Evolutionary conservation across 2,113 vertebrate genomes (phyloP), one percentile per base, ranked within the genome.

Genomic region (Sapayoa aenigma): DNA sequence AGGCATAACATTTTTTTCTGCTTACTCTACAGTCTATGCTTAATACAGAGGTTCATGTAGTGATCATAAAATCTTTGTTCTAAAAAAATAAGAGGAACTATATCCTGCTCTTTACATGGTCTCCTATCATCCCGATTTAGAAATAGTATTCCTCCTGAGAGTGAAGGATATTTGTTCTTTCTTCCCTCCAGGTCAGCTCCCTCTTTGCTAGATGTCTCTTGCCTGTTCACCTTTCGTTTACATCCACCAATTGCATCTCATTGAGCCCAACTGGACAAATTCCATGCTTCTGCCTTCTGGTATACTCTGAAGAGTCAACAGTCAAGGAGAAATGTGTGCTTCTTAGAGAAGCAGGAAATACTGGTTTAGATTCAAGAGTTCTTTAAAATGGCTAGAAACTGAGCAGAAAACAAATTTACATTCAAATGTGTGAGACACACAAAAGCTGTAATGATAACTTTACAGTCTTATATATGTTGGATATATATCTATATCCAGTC

Each of bases 141-240:
- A 92, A 95, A 73, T 6, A 23, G 2, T 19, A 12, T 42, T 78
- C 12, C 5, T 81, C 2, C 39, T 89, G 22, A 28, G 4, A 39
- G 5, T 30, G 17, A 4, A 55, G 8, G 6, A 73, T n/a, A 39
- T 47, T 20, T 67, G 9, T 37, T 82, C 39, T 12, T 89, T 4
- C 5, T 55, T 50, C 41, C 49, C 12, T 74, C 16, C 11, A 21
- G 1, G 5, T 50, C 2, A 1, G 1, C 5, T 84, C 15, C 14
- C 8, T 63, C 23, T 75, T 84, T 67, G 37, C 3, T 20, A 39
- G 15, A 42, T 63, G 35, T 5, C 4, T 14, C 27, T 42, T 55
- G 4, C 25, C 27, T 56, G 21, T 56, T 76, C 46, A n/a, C 5
- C 6, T 94, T 94, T 79, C 23, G 12, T 7, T 66, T 85, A 6